Conservation (phyloP, 1,140 invertebrate species). For the Bombus fervidus region DNA sequence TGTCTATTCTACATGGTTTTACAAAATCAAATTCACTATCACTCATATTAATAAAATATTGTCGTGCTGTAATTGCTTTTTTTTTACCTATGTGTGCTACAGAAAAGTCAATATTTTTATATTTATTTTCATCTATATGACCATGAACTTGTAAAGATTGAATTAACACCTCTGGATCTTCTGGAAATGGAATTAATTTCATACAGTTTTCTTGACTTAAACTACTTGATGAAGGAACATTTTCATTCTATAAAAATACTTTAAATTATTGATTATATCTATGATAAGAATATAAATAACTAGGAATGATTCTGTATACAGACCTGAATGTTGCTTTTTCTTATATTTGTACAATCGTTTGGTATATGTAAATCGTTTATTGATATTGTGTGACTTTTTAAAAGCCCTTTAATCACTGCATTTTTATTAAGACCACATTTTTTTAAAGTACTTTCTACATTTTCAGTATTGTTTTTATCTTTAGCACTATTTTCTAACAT, state of each 20-base stretch:
- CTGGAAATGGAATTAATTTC: slow-evolving; percentile 28
- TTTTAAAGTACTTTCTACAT: slow-evolving; percentile 7
- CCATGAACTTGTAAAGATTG: slow-evolving; percentile 49
- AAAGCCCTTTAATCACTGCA: slow-evolving; percentile 55
- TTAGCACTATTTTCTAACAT: neutral
- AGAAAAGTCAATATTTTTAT: slow-evolving; percentile 43
- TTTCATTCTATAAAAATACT: slow-evolving; percentile 24
- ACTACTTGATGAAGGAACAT: neutral
- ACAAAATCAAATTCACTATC: slow-evolving; percentile 42
- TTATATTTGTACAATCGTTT: neutral
- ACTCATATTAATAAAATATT: slow-evolving; percentile 20
- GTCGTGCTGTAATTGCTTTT: slow-evolving; percentile 11
- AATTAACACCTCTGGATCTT: slow-evolving; percentile 51
- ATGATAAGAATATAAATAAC: neutral
- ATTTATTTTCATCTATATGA: slow-evolving; percentile 29
- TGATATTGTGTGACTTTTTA: slow-evolving; percentile 34
- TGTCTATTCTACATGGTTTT: neutral
- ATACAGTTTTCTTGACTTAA: neutral
- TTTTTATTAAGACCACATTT: slow-evolving; percentile 40
- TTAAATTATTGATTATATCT: neutral
- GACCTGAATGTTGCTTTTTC: neutral
- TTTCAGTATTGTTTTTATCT: neutral
- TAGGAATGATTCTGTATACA: neutral
- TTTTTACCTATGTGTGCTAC: slow-evolving; percentile 49
- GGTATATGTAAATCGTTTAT: slow-evolving; percentile 27